Evolutionary conservation across 2,797 vertebrate species (phyloP).

Genomic region (Silurus aristotelis): DNA sequence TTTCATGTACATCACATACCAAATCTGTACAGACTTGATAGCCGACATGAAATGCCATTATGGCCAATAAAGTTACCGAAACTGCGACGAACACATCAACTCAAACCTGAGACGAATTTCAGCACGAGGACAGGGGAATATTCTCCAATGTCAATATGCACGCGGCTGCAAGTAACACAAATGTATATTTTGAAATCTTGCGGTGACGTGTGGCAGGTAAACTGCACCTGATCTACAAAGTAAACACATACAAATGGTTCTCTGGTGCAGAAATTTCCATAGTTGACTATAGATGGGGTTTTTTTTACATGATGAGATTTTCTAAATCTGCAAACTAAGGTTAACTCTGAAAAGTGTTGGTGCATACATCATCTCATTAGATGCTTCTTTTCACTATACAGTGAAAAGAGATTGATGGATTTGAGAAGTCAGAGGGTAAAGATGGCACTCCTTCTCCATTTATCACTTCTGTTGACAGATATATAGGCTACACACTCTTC

Average conservation of each 20-base stretch:
- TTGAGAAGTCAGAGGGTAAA: neutral
- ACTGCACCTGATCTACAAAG: neutral
- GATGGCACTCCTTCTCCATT: neutral
- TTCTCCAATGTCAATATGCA: neutral
- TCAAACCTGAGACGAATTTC: slow-evolving; percentile 27
- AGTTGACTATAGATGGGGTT: neutral
- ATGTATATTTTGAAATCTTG: neutral
- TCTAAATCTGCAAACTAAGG: neutral
- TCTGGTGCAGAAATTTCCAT: neutral
- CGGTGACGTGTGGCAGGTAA: neutral
- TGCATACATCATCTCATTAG: neutral
- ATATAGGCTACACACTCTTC: neutral
- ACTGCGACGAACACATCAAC: neutral
- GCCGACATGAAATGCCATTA: slow-evolving; percentile 11
- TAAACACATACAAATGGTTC: neutral
- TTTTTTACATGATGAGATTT: neutral
- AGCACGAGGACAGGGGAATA: slow-evolving; percentile 13
- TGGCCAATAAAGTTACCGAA: slow-evolving; percentile 17
- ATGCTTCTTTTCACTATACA: no score
- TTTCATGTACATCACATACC: neutral
- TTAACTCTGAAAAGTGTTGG: neutral
- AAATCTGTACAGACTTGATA: slow-evolving; percentile 47
- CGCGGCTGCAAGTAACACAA: neutral
- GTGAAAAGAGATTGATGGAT: neutral
- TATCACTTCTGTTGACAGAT: neutral